These are phyloP conservation scores for Micromussa lordhowensis DNA, from an alignment of 92 coral and sea anemone species.

Conservation along the genomic window DNA sequence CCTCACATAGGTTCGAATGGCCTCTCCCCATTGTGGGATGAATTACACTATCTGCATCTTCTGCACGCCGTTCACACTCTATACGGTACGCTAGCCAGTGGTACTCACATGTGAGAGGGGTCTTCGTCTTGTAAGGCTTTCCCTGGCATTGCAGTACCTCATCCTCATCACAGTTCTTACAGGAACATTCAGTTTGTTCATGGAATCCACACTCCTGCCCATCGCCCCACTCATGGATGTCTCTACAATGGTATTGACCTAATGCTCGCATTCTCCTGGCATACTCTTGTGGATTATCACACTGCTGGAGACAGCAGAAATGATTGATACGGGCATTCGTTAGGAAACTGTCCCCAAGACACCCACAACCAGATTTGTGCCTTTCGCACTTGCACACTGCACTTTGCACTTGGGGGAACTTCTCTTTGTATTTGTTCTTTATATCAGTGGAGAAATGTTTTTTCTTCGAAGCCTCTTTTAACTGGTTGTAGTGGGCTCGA, in stretches of 20 bases:
- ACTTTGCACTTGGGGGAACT: constrained; percentile 12
- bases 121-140: no score
- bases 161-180: neutral
- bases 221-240: neutral
- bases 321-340: constrained; percentile 13
- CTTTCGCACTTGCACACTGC: constrained; percentile 16
- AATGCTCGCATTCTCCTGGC: constrained; percentile 41
- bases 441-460: no score
- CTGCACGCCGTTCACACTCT: constrained; percentile 49
- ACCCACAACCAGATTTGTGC: constrained; percentile 24
- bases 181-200: neutral
- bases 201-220: neutral
- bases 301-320: constrained; percentile 33
- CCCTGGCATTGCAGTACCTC: no score
- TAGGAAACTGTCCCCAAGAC: constrained; percentile 6
- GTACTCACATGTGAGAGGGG: no score
- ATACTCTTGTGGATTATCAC: constrained; percentile 35
- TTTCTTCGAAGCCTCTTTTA: no score
- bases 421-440: no score
- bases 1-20: constrained; percentile 52
- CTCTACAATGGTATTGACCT: constrained; percentile 33
- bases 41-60: constrained; percentile 31
- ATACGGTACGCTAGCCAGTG: constrained; percentile 38
- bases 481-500: no score
- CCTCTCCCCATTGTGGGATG: constrained; percentile 56